Evolutionary conservation across 2,797 vertebrate genomes (phyloP).

Genomic region (Cyclopterus lumpus): DNA sequence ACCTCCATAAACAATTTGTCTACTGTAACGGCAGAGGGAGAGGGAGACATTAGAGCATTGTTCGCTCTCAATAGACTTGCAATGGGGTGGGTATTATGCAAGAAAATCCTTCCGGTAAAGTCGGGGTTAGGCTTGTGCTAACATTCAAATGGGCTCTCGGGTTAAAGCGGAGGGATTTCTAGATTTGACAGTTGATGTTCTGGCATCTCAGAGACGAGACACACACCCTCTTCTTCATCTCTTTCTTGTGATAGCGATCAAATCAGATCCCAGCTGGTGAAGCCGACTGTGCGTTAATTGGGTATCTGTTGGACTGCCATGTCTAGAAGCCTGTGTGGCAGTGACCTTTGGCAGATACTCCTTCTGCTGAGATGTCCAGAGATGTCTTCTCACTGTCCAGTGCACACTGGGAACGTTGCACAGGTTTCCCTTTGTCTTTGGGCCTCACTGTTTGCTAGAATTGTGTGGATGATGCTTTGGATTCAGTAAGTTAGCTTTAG

Average conservation of each 20-base stretch:
- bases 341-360: conserved; percentile 17
- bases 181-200: neutral
- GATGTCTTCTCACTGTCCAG: neutral
- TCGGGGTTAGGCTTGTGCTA: neutral
- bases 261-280: neutral
- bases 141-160: neutral
- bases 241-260: neutral
- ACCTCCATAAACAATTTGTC: conserved; percentile 66
- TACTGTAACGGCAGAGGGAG: conserved; percentile 53
- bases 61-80: conserved; percentile 45
- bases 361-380: neutral
- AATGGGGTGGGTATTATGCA: conserved; percentile 44
- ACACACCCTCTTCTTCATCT: no score
- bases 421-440: neutral
- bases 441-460: no score
- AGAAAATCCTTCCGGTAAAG: conserved; percentile 28
- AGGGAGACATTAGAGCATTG: conserved; percentile 49
- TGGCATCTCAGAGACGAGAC: neutral
- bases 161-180: neutral
- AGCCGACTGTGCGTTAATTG: neutral
- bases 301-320: neutral
- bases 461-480: no score
- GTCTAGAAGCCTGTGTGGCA: conserved; percentile 4
- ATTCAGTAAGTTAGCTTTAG: no score
- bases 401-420: conserved; percentile 11